phyloP scores from a whole-genome alignment of 2,888 invertebrate genomes.

The Cephus nigrinus region DNA sequence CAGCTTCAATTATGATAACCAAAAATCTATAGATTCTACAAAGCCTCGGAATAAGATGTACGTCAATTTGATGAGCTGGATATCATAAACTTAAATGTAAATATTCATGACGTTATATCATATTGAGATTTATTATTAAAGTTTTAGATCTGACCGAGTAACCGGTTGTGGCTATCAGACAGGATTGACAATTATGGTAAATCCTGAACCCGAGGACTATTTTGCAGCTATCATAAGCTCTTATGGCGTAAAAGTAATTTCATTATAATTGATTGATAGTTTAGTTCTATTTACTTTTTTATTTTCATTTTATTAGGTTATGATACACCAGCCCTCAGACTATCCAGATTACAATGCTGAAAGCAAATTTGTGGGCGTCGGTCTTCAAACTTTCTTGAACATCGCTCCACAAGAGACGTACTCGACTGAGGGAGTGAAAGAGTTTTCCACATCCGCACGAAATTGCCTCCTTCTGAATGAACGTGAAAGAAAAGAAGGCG shows the following conservation, averaged over 20 bases:
- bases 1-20: slow-evolving; percentile 73
- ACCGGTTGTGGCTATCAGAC: slow-evolving; percentile 78
- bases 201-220: slow-evolving; percentile 72
- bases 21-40: slow-evolving; percentile 47
- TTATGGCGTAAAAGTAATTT: slow-evolving; percentile 71
- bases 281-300: slow-evolving; percentile 1
- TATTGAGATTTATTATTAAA: neutral
- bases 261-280: neutral
- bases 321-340: slow-evolving; percentile 72
- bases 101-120: neutral
- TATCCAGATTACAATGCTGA: slow-evolving; percentile 74
- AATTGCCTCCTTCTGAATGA: slow-evolving; percentile 74
- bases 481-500: slow-evolving; percentile 31
- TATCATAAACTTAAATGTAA: neutral
- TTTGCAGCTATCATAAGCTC: slow-evolving; percentile 73
- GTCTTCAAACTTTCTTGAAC: slow-evolving; percentile 72
- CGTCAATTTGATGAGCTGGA: neutral
- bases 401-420: slow-evolving; percentile 75
- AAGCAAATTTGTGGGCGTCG: slow-evolving; percentile 70
- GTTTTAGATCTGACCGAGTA: slow-evolving; percentile 69
- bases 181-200: slow-evolving; percentile 72
- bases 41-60: slow-evolving; percentile 43
- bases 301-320: neutral
- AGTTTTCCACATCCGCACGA: slow-evolving; percentile 67
- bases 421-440: slow-evolving; percentile 69